Evolutionary conservation across 53 echinoderm and acorn worm genomes (phyloP), one percentile per base, ranked within the genome.

Genomic region (Arbacia lixula): DNA sequence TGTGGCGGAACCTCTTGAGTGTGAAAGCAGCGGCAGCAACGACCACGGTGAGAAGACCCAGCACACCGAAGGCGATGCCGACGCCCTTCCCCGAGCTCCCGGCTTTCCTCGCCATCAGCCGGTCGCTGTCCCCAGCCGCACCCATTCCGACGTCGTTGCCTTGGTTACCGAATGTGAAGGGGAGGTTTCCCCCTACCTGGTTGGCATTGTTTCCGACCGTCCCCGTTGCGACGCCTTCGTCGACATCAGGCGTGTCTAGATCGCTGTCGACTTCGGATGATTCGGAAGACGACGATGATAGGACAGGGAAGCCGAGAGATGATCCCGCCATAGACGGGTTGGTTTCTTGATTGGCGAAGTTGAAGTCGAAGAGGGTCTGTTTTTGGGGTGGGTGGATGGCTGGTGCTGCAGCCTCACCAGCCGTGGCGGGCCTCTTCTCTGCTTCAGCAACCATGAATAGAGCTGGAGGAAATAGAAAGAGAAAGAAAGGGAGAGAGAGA

Each of bases 21-120:
- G 77, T 43, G 14, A 57, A 57, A 32, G 38, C 31, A 60, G 77
- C 58, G 14, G 38, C 30, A 1, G 77, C 77, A 20, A 58, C 77
- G 25, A 58, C 41, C 6, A 77, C 22, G 2, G 41, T 40, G 4
- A 77, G 26, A 22, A 77, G 58, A 21, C 57, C 77, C 5, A 77
- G 36, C n/a, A 77, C 77, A 11, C 57, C 77, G 28, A 77, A 56
- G 37, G 77, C 77, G 28, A 77, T 58, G 5, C 77, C 77, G 27
- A 77, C 77, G 28, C 77, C 77, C 27, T 36, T 36, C 58, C 77
- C 77, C 17, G 77, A 57, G n/a, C 55, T 54, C 35, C 51, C 53
- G 3, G 74, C 17, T 31, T 33, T 74, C 32, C 53, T 74, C 5
- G 10, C 42, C 43, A 14, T 42, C 14, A 69, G 69, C 43, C 29